A percentile compares a stretch with the other conserved stretches of the same genome.
Conservation (phyloP, 2,797 vertebrate genomes). For the Petrocephalus sullivani region DNA sequence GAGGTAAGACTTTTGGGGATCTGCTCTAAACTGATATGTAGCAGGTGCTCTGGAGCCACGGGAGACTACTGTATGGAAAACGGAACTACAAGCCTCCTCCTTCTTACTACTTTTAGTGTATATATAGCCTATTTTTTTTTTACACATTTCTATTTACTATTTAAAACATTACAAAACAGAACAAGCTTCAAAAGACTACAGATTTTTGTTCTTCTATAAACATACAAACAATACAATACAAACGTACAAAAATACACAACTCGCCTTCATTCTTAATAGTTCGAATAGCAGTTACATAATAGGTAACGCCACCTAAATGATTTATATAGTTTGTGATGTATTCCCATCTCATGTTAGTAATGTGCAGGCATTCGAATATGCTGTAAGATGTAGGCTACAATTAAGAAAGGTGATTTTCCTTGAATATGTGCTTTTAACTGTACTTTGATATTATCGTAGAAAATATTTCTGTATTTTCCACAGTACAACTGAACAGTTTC, state of each 20-base stretch:
- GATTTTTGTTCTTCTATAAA: background rate
- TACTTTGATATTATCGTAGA: background rate
- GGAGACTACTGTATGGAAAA: constrained; percentile 39
- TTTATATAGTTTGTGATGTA: background rate
- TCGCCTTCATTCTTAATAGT: background rate
- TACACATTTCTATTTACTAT: background rate
- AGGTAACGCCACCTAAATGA: background rate
- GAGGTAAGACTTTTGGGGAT: constrained; percentile 44
- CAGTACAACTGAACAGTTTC: background rate
- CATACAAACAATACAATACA: background rate
- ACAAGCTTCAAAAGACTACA: background rate
- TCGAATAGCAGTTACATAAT: background rate
- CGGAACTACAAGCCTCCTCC: constrained; percentile 19
- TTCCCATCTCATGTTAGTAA: background rate
- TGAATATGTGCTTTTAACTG: background rate
- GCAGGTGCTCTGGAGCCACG: constrained; percentile 49
- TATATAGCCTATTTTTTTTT: background rate
- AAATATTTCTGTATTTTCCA: background rate
- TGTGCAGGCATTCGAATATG: background rate
- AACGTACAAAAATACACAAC: background rate
- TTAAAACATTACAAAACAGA: background rate
- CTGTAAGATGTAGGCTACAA: background rate
- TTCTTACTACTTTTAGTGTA: background rate
- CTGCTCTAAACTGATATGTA: constrained; percentile 51
- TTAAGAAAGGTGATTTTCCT: background rate